Base-by-base conservation (phyloP, 2,888 invertebrate genomes). In the Acleris cristana region DNA sequence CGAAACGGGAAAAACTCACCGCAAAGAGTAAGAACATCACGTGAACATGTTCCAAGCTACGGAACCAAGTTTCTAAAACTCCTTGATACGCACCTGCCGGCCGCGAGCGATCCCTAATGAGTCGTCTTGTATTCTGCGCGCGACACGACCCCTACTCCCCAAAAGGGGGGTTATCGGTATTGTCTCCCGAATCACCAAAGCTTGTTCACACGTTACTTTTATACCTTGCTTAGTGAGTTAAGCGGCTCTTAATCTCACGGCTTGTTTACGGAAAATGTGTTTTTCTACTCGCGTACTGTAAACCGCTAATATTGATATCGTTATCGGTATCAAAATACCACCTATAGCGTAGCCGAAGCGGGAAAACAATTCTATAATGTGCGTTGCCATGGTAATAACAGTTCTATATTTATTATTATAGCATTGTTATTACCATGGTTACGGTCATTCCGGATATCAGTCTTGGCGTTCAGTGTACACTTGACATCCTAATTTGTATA, bases 111-210 rank as follows among this genome's bases (percentile, higher is more conserved):
- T 44, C 56, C 23, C 56, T 56, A 56, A 56, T 56, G 56, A 56
- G 21, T 56, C 56, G 56, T 56, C 56, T 56, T 56, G 56, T 56
- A 56, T 56, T 56, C 56, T 21, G 56, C 56, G 7, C 56, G 56
- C 56, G 56, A 56, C 56, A 56, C 44, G 56, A 56, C 40, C 40
- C 40, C 19, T 10, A 34, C 40, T 30, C 55, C 55, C 40, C n/a
- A n/a, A 48, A 48, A 40, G 14, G 40, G 40, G 40, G 40, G 40
- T 40, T 40, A 6, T 18, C 48, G n/a, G 34, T 45, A 56, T 56
- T 56, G 56, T 56, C 56, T 56, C 56, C 56, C 56, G 56, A 56
- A 56, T 44, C 40, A 56, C 44, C 40, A n/a, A 44, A 56, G 44
- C 44, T 44, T 44, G 19, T 44, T 56, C 56, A 44, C 56, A 44